phyloP scores from a whole-genome alignment of 2,888 invertebrate genomes.

The Sinopyrophorus schimmeli region DNA sequence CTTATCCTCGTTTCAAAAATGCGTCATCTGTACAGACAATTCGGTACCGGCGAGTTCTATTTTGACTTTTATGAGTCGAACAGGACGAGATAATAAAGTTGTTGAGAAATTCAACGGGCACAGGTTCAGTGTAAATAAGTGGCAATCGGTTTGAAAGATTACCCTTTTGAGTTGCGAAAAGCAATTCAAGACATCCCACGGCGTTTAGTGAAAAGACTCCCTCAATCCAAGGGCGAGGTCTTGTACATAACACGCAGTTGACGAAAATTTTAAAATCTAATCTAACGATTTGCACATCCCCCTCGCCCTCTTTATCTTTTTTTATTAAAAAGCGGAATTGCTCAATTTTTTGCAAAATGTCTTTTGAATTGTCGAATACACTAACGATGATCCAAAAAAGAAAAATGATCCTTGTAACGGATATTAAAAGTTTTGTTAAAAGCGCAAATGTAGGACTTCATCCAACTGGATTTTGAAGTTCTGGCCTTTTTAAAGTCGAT shows the following conservation, averaged over 20 bases:
- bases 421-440: too few species aligned
- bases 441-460: too few species aligned
- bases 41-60: slow-evolving; percentile 5
- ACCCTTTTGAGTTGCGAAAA: slow-evolving; percentile 26
- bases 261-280: slow-evolving; percentile 15
- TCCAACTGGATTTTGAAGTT: too few species aligned
- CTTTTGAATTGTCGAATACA: too few species aligned
- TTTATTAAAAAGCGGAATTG: too few species aligned
- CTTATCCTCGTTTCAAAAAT: not conserved
- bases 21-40: not conserved
- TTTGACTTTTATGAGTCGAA: slow-evolving; percentile 16
- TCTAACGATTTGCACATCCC: slow-evolving; percentile 7
- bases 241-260: slow-evolving; percentile 9
- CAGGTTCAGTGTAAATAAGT: slow-evolving; percentile 25
- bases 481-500: too few species aligned
- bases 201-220: slow-evolving; percentile 21
- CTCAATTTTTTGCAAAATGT: too few species aligned
- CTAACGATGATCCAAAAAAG: too few species aligned
- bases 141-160: slow-evolving; percentile 27
- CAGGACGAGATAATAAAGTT: slow-evolving; percentile 25
- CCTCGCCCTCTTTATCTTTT: too few species aligned
- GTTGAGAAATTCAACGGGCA: slow-evolving; percentile 22
- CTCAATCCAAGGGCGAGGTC: slow-evolving; percentile 8
- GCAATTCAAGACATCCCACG: slow-evolving; percentile 24
- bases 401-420: too few species aligned